phyloP scores from a whole-genome alignment of 2,888 invertebrate genomes.

The Coronaproctus castanopsis region DNA sequence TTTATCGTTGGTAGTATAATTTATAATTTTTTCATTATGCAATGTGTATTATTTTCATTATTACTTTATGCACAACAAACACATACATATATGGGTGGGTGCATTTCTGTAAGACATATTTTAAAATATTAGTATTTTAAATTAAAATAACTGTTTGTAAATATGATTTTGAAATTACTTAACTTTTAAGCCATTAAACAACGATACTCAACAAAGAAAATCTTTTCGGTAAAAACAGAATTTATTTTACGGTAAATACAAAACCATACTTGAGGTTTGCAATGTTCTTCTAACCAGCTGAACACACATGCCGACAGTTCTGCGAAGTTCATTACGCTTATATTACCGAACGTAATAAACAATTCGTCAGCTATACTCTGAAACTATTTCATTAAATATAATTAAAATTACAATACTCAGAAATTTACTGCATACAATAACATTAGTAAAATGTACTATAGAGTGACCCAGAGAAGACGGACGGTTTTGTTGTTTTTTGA shows the following conservation, averaged over 20 bases:
- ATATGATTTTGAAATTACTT: background rate
- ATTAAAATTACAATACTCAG: background rate
- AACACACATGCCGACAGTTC: slow-evolving; percentile 87
- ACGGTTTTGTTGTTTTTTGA: too few species aligned
- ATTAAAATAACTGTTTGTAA: too few species aligned
- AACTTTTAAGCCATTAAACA: background rate
- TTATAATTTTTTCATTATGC: too few species aligned
- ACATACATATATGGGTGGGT: too few species aligned
- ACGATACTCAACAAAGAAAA: background rate
- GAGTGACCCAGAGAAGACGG: too few species aligned
- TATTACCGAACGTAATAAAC: slow-evolving; percentile 68
- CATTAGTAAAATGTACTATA: too few species aligned
- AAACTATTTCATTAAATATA: slow-evolving; percentile 42
- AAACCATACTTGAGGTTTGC: slow-evolving; percentile 59
- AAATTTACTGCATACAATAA: background rate
- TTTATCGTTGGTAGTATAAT: too few species aligned
- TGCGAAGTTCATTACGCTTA: slow-evolving; percentile 66
- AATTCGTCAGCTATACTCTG: slow-evolving; percentile 86
- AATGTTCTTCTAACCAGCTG: slow-evolving; percentile 91
- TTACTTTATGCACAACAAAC: too few species aligned
- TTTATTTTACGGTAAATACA: too few species aligned
- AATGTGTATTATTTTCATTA: too few species aligned
- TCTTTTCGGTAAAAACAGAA: background rate
- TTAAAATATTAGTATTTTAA: too few species aligned
- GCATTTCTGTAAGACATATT: too few species aligned